Base-by-base conservation (phyloP, 2,797 vertebrate genomes). In the Scolopax rusticola region DNA sequence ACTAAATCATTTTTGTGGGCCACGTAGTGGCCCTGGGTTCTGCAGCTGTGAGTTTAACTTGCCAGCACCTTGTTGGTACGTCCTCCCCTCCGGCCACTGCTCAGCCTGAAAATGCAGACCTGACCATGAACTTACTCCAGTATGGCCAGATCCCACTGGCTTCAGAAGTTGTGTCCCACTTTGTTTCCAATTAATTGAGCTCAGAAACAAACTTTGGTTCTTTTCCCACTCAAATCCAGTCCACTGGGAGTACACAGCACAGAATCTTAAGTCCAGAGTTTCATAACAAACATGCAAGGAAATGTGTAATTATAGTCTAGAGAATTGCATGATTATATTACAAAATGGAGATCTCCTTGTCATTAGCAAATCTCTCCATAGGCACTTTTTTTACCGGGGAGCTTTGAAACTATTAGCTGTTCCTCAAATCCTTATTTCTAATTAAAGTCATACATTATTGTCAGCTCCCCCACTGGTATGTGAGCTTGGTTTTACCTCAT, bases 381-480 rank as follows among this genome's bases (percentile, higher is more conserved):
- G 93, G 92, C 92, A 83, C 68, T 91, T 89, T 78, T 78, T 91
- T 97, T 93, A 85, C 86, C 33, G 81, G 74, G 92, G 93, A 89
- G 85, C 91, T 95, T 89, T 78, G 89, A 96, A 97, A 68, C 85
- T 59, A 75, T 95, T 88, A 86, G 81, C 73, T 89, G 79, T 77
- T 97, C 84, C 93, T 94, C 84, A 77, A 90, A 95, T 84, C 84
- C 94, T 77, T 90, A 82, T 88, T 92, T 94, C 94, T 97, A 96
- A 95, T 96, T 95, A 96, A 95, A 96, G 59, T 51, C 73, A 90
- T 97, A 87, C 74, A 96, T 97, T 96, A 95, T 91, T 96, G 83
- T 96, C 97, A 95, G 91, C 78, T 92, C 85, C 95, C 78, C 93
- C 90, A 95, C 86, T 77, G 96, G 93, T 93, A 78, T 89, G 85